Evolutionary conservation across 2,113 vertebrate species (phyloP).

Genomic region (Tringa solitaria): DNA sequence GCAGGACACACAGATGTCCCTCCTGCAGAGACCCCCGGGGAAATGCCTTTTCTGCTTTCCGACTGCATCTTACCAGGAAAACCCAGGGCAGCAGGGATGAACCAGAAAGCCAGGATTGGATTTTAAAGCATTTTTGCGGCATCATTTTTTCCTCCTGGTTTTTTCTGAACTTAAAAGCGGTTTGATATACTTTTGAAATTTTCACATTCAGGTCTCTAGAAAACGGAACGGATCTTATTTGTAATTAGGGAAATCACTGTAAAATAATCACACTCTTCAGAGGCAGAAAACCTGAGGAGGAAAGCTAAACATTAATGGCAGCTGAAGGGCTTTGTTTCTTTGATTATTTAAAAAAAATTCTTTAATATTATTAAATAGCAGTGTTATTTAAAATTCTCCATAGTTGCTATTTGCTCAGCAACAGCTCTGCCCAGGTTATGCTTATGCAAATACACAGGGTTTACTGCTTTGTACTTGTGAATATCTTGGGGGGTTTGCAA

Average conservation of each 20-base stretch:
- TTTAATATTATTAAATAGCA: not conserved
- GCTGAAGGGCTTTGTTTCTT: not conserved
- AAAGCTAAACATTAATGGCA: not conserved
- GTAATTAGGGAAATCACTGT: not conserved
- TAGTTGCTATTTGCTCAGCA: not conserved
- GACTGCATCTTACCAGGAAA: not conserved
- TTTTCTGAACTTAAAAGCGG: not conserved
- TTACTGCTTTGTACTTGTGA: not conserved
- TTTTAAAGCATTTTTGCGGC: not conserved
- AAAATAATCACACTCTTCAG: not conserved
- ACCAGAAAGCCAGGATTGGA: rapidly evolving
- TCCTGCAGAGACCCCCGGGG: not conserved
- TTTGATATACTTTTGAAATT: not conserved
- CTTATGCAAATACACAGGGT: not conserved
- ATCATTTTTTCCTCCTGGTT: not conserved
- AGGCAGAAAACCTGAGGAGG: not conserved
- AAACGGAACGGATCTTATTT: not conserved
- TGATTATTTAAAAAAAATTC: not conserved
- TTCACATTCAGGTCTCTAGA: not conserved
- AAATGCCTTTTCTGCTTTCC: not conserved
- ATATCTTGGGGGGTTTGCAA: not conserved
- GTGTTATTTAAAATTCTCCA: not conserved
- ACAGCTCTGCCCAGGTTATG: not conserved
- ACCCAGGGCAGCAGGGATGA: not conserved
- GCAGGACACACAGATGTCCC: not conserved